Evolutionary conservation across 2,888 invertebrate genomes (phyloP).

Genomic region (Geotrupes spiniger): DNA sequence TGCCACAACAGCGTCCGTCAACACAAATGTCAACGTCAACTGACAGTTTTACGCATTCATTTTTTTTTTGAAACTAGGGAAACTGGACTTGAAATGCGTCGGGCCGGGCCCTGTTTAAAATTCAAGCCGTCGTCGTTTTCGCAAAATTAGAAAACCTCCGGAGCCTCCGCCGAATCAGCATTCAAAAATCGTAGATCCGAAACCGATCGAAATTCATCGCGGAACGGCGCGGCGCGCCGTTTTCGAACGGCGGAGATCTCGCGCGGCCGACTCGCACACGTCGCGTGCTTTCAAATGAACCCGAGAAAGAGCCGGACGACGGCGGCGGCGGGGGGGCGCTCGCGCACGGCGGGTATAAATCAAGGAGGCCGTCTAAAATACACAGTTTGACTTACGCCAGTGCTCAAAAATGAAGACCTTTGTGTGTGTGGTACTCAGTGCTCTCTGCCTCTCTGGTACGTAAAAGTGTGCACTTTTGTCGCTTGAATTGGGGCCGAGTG

Average conservation of each 20-base stretch:
- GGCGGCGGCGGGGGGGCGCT: conserved; percentile 24
- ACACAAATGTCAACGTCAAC: no score
- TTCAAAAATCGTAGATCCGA: neutral
- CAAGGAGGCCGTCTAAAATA: conserved; percentile 37
- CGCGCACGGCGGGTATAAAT: conserved; percentile 43
- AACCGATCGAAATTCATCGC: conserved; percentile 2
- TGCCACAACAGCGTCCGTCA: no score
- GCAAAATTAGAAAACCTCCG: no score
- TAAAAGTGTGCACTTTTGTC: conserved; percentile 27
- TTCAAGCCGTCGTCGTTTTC: no score
- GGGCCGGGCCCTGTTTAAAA: no score
- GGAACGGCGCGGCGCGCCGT: neutral
- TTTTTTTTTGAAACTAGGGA: no score
- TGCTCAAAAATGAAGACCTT: conserved; percentile 46
- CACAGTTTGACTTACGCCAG: conserved; percentile 40
- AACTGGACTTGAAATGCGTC: no score
- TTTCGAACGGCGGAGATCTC: neutral
- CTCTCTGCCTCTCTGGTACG: conserved; percentile 49
- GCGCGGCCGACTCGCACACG: neutral
- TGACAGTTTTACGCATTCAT: no score
- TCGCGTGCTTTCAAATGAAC: conserved; percentile 14
- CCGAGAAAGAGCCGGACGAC: conserved; percentile 15
- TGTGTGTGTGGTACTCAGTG: conserved; percentile 49
- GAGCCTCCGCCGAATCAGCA: no score
- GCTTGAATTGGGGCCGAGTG: no score